Conservation (phyloP, 2,113 vertebrate genomes). For the Telmatochromis bifrenatus region DNA sequence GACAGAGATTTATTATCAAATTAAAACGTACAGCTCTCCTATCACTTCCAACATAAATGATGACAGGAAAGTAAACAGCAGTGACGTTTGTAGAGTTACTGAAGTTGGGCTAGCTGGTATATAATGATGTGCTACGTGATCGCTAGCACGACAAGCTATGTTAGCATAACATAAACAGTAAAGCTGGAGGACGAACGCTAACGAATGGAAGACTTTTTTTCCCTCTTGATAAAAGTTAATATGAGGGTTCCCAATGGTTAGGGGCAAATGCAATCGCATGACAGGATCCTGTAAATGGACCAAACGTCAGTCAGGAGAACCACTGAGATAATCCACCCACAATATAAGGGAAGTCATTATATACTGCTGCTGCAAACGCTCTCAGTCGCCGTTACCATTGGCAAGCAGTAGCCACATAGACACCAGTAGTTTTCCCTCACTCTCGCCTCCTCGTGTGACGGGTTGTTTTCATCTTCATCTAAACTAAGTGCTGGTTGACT, state of each 20-base stretch:
- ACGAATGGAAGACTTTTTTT: fast-evolving
- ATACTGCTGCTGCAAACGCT: background rate
- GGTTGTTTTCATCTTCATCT: background rate
- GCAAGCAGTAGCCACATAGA: background rate
- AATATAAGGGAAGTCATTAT: background rate
- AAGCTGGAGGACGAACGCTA: background rate
- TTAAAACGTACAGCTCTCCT: background rate
- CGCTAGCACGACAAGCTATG: background rate
- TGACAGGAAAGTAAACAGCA: background rate
- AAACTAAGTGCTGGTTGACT: background rate
- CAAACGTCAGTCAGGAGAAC: background rate
- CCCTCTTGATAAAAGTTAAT: background rate
- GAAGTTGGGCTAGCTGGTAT: background rate
- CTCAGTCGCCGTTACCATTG: background rate
- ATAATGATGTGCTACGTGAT: background rate
- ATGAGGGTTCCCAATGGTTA: background rate
- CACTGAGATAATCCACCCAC: fast-evolving
- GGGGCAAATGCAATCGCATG: background rate
- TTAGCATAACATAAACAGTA: background rate
- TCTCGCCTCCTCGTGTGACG: background rate
- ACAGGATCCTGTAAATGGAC: fast-evolving
- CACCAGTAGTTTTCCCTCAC: background rate
- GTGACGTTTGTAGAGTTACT: fast-evolving
- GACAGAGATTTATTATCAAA: background rate
- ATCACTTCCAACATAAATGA: background rate